Conservation (phyloP, 1,140 invertebrate species). For the Ceratina australensis region DNA sequence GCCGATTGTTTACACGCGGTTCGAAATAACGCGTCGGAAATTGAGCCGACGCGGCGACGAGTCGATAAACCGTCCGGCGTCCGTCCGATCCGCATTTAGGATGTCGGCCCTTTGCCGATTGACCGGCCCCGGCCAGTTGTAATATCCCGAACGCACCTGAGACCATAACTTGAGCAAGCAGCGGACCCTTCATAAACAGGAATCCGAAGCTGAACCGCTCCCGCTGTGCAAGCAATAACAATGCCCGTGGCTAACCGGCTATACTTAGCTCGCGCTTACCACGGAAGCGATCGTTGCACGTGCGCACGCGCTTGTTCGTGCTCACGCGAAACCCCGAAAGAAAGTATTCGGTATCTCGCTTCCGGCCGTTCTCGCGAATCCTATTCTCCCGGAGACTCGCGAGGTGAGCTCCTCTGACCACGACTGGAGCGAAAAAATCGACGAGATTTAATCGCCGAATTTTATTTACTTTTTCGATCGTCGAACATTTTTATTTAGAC, state of each 20-base stretch:
- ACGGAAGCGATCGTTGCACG: slow-evolving; percentile 62
- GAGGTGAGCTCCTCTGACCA: too few relatives aligned
- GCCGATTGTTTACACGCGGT: too few relatives aligned
- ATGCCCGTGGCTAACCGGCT: slow-evolving; percentile 70
- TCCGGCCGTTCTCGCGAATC: slow-evolving; percentile 58
- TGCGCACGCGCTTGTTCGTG: slow-evolving; percentile 56
- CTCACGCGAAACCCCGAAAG: slow-evolving; percentile 41
- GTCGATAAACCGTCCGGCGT: slow-evolving; percentile 4
- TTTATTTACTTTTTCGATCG: too few relatives aligned
- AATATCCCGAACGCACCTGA: slow-evolving; percentile 71
- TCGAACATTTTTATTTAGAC: too few relatives aligned
- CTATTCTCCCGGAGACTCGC: too few relatives aligned
- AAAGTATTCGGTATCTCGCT: slow-evolving; percentile 56
- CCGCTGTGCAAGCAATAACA: slow-evolving; percentile 73
- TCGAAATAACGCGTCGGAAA: neutral
- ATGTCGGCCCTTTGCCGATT: slow-evolving; percentile 56
- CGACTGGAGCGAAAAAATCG: too few relatives aligned
- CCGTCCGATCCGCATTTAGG: slow-evolving; percentile 22
- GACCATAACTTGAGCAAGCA: slow-evolving; percentile 68
- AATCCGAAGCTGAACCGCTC: slow-evolving; percentile 62
- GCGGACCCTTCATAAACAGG: slow-evolving; percentile 72
- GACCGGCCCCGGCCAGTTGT: slow-evolving; percentile 57
- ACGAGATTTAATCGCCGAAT: too few relatives aligned
- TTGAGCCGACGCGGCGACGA: slow-evolving; percentile 1
- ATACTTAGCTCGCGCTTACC: slow-evolving; percentile 69